phyloP scores from a whole-genome alignment of 2,888 invertebrate species.

The Dorcus hopei region DNA sequence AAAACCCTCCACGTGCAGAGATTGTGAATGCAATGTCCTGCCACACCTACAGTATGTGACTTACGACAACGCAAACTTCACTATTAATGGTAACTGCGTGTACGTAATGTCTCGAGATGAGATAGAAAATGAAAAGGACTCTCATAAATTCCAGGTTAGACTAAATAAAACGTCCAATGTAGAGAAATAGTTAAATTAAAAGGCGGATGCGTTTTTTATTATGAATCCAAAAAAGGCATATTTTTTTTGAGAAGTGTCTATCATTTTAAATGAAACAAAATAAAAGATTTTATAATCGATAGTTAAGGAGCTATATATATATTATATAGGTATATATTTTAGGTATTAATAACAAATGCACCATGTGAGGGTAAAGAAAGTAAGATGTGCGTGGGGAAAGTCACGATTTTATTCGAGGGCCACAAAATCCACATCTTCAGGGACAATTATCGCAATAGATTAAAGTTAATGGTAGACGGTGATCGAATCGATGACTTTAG shows the following conservation, averaged over 20 bases:
- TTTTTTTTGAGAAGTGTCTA: no score
- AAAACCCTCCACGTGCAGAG: constrained; percentile 67
- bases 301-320: no score
- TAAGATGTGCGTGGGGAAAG: constrained; percentile 63
- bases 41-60: constrained; percentile 79
- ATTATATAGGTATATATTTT: not conserved
- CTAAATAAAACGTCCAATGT: constrained; percentile 4
- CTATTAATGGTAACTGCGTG: constrained; percentile 81
- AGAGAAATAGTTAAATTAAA: not conserved
- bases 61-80: constrained; percentile 77
- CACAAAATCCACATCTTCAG: constrained; percentile 51
- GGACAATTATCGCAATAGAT: constrained; percentile 30
- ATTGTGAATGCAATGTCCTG: constrained; percentile 70
- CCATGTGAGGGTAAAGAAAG: constrained; percentile 59
- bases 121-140: constrained; percentile 49
- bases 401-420: constrained; percentile 65
- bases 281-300: no score
- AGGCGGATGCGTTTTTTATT: no score
- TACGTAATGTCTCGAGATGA: constrained; percentile 73
- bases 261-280: no score
- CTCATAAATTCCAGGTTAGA: constrained; percentile 52
- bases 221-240: no score
- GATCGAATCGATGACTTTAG: constrained; percentile 37
- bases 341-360: constrained; percentile 70
- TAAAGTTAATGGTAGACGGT: constrained; percentile 53